Percentiles rank a stretch among this genome's conserved stretches.
Conservation (phyloP, 2,888 invertebrate species). For the Caenorhabditis sp. region DNA sequence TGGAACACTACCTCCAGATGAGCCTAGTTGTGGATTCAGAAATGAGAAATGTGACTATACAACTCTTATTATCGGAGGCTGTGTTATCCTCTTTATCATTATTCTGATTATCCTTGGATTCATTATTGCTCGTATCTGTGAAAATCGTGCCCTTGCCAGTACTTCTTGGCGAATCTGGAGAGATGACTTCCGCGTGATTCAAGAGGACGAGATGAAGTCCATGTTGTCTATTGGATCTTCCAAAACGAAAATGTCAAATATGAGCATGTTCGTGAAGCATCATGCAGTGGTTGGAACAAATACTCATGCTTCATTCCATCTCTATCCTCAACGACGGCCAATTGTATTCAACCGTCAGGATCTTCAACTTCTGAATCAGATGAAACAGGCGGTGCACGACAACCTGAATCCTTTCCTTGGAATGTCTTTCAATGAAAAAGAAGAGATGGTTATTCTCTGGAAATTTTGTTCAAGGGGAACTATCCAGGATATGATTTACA, state of each 20-base stretch:
- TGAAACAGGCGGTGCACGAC: conserved; percentile 95
- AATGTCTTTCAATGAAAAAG: conserved; percentile 82
- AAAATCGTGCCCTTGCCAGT: conserved; percentile 78
- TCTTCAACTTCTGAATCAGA: conserved; percentile 83
- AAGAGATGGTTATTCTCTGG: conserved; percentile 81
- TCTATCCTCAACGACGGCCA: conserved; percentile 81
- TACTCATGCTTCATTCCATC: conserved; percentile 81
- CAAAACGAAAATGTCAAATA: conserved; percentile 81
- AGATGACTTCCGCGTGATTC: conserved; percentile 80
- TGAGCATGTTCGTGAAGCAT: conserved; percentile 81
- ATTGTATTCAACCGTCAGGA: conserved; percentile 78
- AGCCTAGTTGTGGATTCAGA: conserved; percentile 80
- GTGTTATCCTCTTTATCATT: conserved; percentile 61
- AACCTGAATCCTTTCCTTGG: conserved; percentile 98
- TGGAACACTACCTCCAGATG: conserved; percentile 76
- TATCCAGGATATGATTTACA: conserved; percentile 77
- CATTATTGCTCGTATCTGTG: conserved; percentile 74
- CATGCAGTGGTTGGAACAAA: conserved; percentile 76
- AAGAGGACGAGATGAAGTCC: conserved; percentile 82
- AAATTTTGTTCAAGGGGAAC: conserved; percentile 83
- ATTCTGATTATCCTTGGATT: conserved; percentile 67
- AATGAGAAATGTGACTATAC: conserved; percentile 79
- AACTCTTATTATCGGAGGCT: conserved; percentile 67
- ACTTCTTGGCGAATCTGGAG: conserved; percentile 81
- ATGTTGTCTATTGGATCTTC: conserved; percentile 82